A percentile compares a stretch with the other conserved stretches of the same genome.
phyloP scores from a whole-genome alignment of 2,113 vertebrate species.

The Hypocryptadius cinnamomeus region DNA sequence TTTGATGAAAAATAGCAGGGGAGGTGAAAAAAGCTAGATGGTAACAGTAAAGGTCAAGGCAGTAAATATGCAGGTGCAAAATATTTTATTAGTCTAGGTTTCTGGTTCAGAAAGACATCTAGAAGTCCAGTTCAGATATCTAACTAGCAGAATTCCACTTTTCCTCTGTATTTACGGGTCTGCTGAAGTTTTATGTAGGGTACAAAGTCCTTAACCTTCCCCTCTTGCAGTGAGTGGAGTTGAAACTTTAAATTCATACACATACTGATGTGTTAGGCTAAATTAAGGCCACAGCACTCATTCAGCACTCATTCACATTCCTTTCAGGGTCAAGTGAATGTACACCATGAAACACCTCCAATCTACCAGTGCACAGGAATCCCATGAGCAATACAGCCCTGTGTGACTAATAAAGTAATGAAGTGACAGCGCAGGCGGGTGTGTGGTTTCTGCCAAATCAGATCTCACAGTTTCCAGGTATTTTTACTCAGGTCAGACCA shows the following conservation, averaged over 20 bases:
- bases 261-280: neutral
- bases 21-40: neutral
- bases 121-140: neutral
- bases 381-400: neutral
- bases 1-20: neutral
- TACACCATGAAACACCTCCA: neutral
- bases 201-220: neutral
- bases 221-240: neutral
- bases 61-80: neutral
- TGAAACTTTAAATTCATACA: neutral
- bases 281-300: neutral
- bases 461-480: neutral
- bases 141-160: neutral
- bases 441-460: neutral
- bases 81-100: neutral
- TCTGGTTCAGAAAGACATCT: neutral
- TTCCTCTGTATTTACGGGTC: neutral
- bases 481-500: neutral
- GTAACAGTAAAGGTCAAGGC: neutral
- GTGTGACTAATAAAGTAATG: neutral
- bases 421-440: fast-evolving
- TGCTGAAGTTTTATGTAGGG: neutral
- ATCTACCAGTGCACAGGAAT: neutral
- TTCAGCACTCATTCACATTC: too few species aligned
- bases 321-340: neutral